These are phyloP conservation scores for Drosophila sproati DNA, from an alignment of 1,140 invertebrate species.

Conservation along the genomic window DNA sequence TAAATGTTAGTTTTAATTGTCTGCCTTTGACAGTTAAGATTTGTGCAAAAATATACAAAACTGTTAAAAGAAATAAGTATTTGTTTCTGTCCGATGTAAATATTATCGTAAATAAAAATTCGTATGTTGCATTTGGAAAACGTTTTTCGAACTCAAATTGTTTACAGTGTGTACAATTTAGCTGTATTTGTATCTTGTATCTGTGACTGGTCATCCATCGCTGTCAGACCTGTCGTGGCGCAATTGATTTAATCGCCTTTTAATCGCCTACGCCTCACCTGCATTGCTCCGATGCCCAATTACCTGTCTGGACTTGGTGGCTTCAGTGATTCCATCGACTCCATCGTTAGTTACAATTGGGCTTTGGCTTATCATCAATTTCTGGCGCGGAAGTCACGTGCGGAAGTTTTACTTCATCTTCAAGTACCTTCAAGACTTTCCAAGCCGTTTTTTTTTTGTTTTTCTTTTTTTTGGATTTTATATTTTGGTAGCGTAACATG, in stretches of 20 bases:
- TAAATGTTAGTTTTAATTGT: background rate
- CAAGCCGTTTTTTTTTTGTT: slow-evolving; percentile 38
- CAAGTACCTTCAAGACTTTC: slow-evolving; percentile 22
- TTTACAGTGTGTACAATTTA: slow-evolving; percentile 2
- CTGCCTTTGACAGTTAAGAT: no score
- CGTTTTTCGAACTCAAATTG: background rate
- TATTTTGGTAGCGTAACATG: slow-evolving; percentile 50
- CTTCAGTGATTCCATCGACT: slow-evolving; percentile 2
- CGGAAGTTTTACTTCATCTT: slow-evolving; percentile 64
- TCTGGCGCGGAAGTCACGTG: slow-evolving; percentile 71
- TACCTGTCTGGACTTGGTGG: slow-evolving; percentile 47
- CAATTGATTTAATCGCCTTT: slow-evolving; percentile 80
- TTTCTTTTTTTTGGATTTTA: slow-evolving; percentile 2
- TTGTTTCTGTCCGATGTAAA: no score
- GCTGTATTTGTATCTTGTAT: slow-evolving; percentile 17
- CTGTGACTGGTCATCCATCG: slow-evolving; percentile 37
- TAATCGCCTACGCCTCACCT: slow-evolving; percentile 75
- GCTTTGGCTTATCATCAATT: slow-evolving; percentile 37
- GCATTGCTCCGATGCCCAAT: slow-evolving; percentile 57
- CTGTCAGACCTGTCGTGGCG: slow-evolving; percentile 38
- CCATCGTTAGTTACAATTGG: slow-evolving; percentile 47
- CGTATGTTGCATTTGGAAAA: background rate
- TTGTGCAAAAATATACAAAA: no score
- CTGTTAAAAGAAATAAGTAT: no score
- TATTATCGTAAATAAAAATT: no score